Percentiles rank a stretch among this genome's conserved stretches.
Conservation (phyloP, 2,888 invertebrate genomes). For the Polydrusus tereticollis region DNA sequence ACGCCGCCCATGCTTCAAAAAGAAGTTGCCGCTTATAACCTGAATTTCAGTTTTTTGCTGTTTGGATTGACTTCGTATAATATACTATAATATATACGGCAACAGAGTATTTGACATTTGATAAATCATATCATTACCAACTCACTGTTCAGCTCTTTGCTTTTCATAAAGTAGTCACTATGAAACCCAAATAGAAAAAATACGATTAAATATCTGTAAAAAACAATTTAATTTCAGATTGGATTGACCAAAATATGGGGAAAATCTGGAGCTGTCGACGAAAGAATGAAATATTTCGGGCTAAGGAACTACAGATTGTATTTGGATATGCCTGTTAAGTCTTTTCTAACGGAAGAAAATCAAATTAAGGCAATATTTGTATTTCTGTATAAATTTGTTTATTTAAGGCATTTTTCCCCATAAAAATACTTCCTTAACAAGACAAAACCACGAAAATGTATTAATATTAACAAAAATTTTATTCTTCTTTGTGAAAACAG, state of each 20-base stretch:
- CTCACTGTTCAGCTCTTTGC: too few relatives aligned
- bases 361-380: conserved; percentile 19
- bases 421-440: background rate
- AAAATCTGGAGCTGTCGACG: background rate
- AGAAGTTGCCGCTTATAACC: too few relatives aligned
- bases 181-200: too few relatives aligned
- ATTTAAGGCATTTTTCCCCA: background rate
- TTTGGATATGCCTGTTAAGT: conserved; percentile 26
- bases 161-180: too few relatives aligned
- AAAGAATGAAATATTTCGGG: conserved; percentile 8
- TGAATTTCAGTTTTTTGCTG: too few relatives aligned
- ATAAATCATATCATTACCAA: too few relatives aligned
- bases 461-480: background rate
- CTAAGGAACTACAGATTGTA: conserved; percentile 24
- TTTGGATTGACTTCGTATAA: too few relatives aligned
- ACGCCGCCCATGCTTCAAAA: too few relatives aligned
- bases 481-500: background rate
- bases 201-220: too few relatives aligned
- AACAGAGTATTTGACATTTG: too few relatives aligned
- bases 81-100: too few relatives aligned
- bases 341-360: conserved; percentile 23
- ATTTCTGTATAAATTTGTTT: conserved; percentile 19
- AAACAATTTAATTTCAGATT: conserved; percentile 11
- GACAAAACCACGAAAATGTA: background rate
- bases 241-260: conserved; percentile 6